phyloP scores from a whole-genome alignment of 2,888 invertebrate genomes.

The Sminthurinus aureus region DNA sequence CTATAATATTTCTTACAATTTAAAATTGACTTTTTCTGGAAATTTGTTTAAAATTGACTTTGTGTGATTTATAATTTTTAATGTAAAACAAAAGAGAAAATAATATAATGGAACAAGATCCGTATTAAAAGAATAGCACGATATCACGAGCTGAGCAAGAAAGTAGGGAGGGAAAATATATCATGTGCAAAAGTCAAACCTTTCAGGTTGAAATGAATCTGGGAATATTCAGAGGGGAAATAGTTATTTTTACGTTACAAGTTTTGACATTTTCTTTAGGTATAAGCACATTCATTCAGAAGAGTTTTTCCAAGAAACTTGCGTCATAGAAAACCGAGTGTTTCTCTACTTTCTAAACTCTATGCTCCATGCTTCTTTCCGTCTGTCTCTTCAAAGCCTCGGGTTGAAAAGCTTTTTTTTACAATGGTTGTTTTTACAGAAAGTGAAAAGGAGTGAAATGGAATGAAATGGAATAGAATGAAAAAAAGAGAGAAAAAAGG shows the following conservation, averaged over 20 bases:
- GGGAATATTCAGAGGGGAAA: not conserved
- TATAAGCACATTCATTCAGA: too few species aligned
- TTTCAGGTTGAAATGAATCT: not conserved
- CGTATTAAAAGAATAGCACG: too few species aligned
- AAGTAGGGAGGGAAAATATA: not conserved
- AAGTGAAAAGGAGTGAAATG: not conserved
- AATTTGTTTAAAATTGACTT: too few species aligned
- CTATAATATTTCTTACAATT: too few species aligned
- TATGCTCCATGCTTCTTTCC: not conserved
- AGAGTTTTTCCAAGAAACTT: not conserved
- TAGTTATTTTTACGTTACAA: too few species aligned
- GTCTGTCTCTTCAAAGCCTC: not conserved
- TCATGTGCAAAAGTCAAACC: not conserved
- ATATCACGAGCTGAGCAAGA: too few species aligned
- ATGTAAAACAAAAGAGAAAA: too few species aligned
- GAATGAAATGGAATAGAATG: not conserved
- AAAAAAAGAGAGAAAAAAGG: slow-evolving; percentile 11
- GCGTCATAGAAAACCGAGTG: not conserved
- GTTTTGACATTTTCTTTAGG: too few species aligned
- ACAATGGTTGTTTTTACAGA: slow-evolving; percentile 16
- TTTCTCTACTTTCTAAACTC: too few species aligned
- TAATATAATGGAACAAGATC: too few species aligned
- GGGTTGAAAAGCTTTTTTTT: slow-evolving; percentile 9
- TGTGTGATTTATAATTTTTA: too few species aligned
- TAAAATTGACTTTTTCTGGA: too few species aligned